Evolutionary conservation across 2,797 vertebrate species (phyloP).

Genomic region (Pipistrellus pipistrellus): DNA sequence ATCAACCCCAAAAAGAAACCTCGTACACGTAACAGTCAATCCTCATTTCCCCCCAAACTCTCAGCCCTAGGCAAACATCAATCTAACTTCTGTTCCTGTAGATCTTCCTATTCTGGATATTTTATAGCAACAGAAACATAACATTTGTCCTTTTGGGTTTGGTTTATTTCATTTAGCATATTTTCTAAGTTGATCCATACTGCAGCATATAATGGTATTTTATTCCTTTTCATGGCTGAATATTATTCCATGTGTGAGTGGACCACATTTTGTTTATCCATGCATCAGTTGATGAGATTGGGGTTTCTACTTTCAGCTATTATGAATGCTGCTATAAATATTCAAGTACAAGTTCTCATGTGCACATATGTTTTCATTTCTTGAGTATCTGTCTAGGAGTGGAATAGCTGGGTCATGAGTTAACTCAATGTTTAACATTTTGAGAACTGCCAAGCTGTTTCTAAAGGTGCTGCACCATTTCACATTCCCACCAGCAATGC

Average conservation of each 20-base stretch:
- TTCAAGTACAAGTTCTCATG: background rate
- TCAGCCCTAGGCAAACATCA: background rate
- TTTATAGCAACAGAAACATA: background rate
- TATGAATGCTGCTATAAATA: background rate
- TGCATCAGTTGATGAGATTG: background rate
- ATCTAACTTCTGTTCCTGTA: constrained; percentile 1
- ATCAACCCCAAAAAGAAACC: background rate
- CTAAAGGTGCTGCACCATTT: background rate
- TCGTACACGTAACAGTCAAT: background rate
- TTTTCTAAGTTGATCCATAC: background rate
- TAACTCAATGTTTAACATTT: constrained; percentile 27
- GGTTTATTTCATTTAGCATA: background rate
- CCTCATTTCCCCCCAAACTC: background rate
- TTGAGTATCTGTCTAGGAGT: background rate
- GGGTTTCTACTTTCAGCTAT: background rate
- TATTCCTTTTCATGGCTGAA: constrained; percentile 19
- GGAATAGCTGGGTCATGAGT: background rate
- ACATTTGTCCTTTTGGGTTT: background rate
- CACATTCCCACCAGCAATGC: background rate
- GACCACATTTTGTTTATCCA: background rate
- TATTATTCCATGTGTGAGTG: background rate
- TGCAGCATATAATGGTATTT: background rate
- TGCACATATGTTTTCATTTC: constrained; percentile 8
- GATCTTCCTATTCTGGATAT: background rate
- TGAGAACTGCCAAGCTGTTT: background rate